Conservation (phyloP, 2,797 vertebrate genomes). For the Streptopelia turtur region DNA sequence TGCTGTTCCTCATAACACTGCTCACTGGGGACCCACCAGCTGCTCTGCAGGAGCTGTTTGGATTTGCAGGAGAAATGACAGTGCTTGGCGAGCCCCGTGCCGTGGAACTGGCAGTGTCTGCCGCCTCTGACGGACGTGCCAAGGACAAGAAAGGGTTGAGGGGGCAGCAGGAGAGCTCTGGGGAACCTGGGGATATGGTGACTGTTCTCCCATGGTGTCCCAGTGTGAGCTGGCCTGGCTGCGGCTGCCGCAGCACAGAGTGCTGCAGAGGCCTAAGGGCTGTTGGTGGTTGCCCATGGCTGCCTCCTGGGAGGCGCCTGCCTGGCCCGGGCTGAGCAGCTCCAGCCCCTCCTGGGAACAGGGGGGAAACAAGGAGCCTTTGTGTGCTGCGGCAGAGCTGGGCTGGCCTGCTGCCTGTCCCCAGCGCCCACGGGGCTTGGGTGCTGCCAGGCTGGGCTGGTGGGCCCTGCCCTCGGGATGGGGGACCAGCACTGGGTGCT, state of each 20-base stretch:
- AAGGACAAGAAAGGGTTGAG: neutral
- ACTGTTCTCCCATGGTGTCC: neutral
- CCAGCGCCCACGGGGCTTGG: rapidly evolving
- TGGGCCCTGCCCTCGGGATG: neutral
- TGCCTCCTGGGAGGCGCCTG: rapidly evolving
- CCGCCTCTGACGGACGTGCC: rapidly evolving
- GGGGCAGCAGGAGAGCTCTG: neutral
- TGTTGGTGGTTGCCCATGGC: neutral
- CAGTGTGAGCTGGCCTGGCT: neutral
- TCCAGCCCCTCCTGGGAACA: neutral
- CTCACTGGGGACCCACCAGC: neutral
- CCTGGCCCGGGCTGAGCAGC: neutral
- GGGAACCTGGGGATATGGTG: neutral
- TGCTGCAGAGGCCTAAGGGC: rapidly evolving
- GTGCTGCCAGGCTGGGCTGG: neutral
- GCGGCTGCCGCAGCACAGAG: neutral
- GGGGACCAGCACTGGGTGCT: neutral
- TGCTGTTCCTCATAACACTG: rapidly evolving
- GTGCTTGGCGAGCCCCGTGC: neutral
- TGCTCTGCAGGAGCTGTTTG: neutral
- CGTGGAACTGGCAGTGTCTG: rapidly evolving
- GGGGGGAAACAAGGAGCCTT: neutral
- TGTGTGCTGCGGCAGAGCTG: neutral
- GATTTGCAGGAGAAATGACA: neutral
- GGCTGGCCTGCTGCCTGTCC: neutral